Conservation (phyloP, 2,797 vertebrate genomes). For the Ctenosaura bakeri region DNA sequence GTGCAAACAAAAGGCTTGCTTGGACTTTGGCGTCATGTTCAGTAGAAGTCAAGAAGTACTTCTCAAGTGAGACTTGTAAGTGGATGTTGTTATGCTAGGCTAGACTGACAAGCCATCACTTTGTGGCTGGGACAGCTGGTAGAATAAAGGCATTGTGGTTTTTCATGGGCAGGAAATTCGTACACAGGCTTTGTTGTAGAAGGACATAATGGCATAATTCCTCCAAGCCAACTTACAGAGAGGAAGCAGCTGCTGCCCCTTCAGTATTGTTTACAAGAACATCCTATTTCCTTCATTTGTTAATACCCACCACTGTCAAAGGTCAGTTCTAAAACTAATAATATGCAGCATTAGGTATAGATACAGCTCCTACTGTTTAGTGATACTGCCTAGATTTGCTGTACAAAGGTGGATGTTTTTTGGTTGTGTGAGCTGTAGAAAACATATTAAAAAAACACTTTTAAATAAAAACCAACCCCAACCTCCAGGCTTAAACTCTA, state of each 20-base stretch:
- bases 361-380: background rate
- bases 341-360: background rate
- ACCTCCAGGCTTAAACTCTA: background rate
- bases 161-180: background rate
- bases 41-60: background rate
- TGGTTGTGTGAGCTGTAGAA: background rate
- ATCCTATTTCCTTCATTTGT: background rate
- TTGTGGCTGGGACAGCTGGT: background rate
- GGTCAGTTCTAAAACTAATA: background rate
- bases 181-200: background rate
- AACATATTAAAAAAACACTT: background rate
- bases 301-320: background rate
- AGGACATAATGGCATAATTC: background rate
- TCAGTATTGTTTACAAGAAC: background rate
- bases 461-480: background rate
- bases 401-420: too few relatives aligned
- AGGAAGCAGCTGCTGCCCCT: background rate
- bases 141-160: conserved; percentile 1
- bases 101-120: background rate
- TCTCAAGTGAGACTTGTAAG: background rate
- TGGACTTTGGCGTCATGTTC: background rate
- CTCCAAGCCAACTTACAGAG: background rate
- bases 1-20: background rate
- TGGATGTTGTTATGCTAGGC: background rate
- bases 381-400: background rate